Conservation (phyloP, 2,797 vertebrate genomes). For the Trematomus bernacchii region DNA sequence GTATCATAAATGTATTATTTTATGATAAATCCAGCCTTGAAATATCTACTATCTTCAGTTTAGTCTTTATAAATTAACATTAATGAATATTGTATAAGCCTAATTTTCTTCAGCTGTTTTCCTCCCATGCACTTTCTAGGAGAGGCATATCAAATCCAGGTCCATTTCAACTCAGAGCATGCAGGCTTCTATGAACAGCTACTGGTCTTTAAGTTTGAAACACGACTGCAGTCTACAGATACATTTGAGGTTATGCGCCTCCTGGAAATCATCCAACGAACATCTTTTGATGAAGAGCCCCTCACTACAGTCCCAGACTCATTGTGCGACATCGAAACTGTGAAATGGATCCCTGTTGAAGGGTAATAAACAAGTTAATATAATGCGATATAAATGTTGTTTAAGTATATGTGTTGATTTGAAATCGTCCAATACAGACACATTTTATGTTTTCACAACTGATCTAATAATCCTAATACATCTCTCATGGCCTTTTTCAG, state of each 20-base stretch:
- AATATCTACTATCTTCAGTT: neutral
- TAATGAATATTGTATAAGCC: neutral
- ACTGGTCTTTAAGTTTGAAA: conserved; percentile 82
- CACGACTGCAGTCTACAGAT: conserved; percentile 7
- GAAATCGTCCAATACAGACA: neutral
- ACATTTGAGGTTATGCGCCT: conserved; percentile 86
- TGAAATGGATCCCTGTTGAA: conserved; percentile 59
- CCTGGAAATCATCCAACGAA: conserved; percentile 74
- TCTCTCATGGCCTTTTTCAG: neutral
- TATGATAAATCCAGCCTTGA: neutral
- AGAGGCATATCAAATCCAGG: conserved; percentile 68
- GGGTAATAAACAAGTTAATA: conserved; percentile 71
- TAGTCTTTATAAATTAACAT: neutral
- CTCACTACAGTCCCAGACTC: conserved; percentile 45
- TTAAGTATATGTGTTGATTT: neutral
- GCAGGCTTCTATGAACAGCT: conserved; percentile 81
- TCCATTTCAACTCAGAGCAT: conserved; percentile 73
- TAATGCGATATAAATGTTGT: neutral
- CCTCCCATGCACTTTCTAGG: conserved; percentile 65
- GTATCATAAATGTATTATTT: neutral
- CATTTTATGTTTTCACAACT: neutral
- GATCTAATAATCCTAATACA: neutral
- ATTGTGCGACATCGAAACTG: neutral
- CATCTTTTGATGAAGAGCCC: conserved; percentile 75
- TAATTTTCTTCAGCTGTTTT: neutral